A percentile compares a stretch with the other conserved stretches of the same genome.
Conservation (phyloP, 2,113 vertebrate species). For the Pedetes capensis region DNA sequence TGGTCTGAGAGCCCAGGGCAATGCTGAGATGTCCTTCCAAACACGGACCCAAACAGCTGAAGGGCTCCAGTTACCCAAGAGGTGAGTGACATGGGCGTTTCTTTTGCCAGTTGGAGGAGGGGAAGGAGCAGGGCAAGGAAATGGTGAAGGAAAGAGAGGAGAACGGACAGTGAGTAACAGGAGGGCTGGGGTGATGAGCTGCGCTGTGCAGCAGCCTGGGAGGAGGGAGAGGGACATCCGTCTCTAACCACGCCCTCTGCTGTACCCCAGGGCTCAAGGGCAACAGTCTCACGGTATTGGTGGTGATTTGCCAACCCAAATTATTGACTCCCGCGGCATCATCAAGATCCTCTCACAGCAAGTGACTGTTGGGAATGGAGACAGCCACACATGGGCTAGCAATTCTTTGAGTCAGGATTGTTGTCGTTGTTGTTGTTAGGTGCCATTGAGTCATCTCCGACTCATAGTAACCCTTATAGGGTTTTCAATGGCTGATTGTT, state of each 20-base stretch:
- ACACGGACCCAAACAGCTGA: constrained; percentile 82
- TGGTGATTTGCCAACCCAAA: background rate
- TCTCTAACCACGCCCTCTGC: background rate
- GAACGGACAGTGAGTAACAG: constrained; percentile 12
- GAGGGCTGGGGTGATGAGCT: constrained; percentile 51
- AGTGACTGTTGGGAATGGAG: background rate
- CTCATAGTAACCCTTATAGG: too few relatives aligned
- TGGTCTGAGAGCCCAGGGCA: constrained; percentile 29
- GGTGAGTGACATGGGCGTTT: constrained; percentile 71
- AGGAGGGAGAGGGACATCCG: constrained; percentile 7
- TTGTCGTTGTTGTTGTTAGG: too few relatives aligned
- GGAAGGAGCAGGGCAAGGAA: constrained; percentile 59
- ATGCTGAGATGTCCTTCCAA: constrained; percentile 76
- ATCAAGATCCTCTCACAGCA: background rate
- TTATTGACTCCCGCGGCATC: background rate
- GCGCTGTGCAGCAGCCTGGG: constrained; percentile 51
- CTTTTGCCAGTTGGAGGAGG: constrained; percentile 62
- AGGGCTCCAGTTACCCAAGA: constrained; percentile 81
- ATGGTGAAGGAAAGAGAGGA: constrained; percentile 59
- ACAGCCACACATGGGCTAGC: background rate
- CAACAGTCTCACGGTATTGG: background rate
- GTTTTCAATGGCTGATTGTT: too few relatives aligned
- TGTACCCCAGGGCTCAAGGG: background rate
- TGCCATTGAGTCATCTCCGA: too few relatives aligned
- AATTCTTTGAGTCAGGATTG: too few relatives aligned